phyloP scores from a whole-genome alignment of 2,113 vertebrate genomes.

The Reinhardtius hippoglossoides region DNA sequence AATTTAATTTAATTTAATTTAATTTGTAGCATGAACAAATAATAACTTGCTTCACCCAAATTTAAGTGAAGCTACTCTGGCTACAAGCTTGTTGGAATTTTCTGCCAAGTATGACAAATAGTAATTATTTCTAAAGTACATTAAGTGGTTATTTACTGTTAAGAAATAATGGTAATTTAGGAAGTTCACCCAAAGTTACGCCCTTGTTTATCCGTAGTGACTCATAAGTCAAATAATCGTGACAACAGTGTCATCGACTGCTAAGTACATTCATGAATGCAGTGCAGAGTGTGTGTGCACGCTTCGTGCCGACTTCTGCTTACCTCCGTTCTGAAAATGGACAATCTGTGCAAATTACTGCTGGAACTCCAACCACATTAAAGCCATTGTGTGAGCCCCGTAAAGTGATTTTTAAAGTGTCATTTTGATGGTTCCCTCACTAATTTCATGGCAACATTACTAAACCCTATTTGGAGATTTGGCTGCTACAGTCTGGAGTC shows the following conservation, averaged over 20 bases:
- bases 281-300: neutral
- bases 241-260: neutral
- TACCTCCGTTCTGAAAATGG: constrained; percentile 8
- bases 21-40: too few species aligned
- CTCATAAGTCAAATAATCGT: too few species aligned
- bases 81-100: too few species aligned
- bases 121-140: too few species aligned
- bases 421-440: constrained; percentile 43
- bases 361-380: constrained; percentile 33
- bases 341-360: constrained; percentile 34
- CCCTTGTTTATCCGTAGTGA: neutral
- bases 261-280: neutral
- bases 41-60: too few species aligned
- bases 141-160: too few species aligned
- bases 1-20: too few species aligned
- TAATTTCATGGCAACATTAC: constrained; percentile 55
- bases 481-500: constrained; percentile 41
- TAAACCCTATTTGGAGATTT: constrained; percentile 49
- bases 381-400: constrained; percentile 31
- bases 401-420: constrained; percentile 48
- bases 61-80: too few species aligned
- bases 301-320: constrained; percentile 13
- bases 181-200: too few species aligned
- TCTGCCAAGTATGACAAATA: too few species aligned
- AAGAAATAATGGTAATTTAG: too few species aligned